A percentile compares a stretch with the other conserved stretches of the same genome.
phyloP scores from a whole-genome alignment of 2,888 invertebrate genomes.

The Euspilapteryx auroguttella region DNA sequence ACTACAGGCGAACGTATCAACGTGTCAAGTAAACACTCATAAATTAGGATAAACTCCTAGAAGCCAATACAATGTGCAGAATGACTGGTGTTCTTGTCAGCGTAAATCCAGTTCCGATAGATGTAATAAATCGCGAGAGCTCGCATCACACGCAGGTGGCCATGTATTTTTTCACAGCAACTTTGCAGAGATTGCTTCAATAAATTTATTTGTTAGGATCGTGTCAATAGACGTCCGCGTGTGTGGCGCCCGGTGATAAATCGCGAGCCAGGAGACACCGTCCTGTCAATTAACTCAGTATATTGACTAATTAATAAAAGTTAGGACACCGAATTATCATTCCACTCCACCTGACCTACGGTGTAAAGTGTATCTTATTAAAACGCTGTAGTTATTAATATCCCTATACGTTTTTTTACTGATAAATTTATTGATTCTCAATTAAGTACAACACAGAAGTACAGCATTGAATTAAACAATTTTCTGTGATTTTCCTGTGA shows the following conservation, averaged over 20 bases:
- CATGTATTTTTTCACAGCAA: slow-evolving; percentile 24
- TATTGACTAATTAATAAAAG: slow-evolving; percentile 50
- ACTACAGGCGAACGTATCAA: too few relatives aligned
- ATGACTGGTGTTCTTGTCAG: slow-evolving; percentile 11
- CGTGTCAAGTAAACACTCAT: too few relatives aligned
- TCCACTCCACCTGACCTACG: too few relatives aligned
- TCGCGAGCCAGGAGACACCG: slow-evolving; percentile 21
- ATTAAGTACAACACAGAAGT: too few relatives aligned
- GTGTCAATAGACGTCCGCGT: slow-evolving; percentile 25
- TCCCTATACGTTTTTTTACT: too few relatives aligned
- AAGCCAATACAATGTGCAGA: slow-evolving; percentile 4
- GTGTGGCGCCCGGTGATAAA: slow-evolving; percentile 35
- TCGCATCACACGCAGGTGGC: slow-evolving; percentile 30
- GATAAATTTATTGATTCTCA: too few relatives aligned
- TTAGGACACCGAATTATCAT: slow-evolving; percentile 4
- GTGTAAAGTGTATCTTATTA: too few relatives aligned
- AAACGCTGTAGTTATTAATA: too few relatives aligned
- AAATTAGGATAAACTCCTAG: slow-evolving; percentile 1
- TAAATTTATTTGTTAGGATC: slow-evolving; percentile 28
- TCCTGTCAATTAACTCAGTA: slow-evolving; percentile 34
- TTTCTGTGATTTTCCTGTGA: too few relatives aligned
- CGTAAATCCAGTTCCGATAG: slow-evolving; percentile 28
- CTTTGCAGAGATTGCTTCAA: slow-evolving; percentile 41
- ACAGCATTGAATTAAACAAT: too few relatives aligned
- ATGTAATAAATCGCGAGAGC: slow-evolving; percentile 32